Percentiles rank a stretch among this genome's conserved stretches.
phyloP scores from a whole-genome alignment of 2,113 vertebrate species.

The Bos indicus region DNA sequence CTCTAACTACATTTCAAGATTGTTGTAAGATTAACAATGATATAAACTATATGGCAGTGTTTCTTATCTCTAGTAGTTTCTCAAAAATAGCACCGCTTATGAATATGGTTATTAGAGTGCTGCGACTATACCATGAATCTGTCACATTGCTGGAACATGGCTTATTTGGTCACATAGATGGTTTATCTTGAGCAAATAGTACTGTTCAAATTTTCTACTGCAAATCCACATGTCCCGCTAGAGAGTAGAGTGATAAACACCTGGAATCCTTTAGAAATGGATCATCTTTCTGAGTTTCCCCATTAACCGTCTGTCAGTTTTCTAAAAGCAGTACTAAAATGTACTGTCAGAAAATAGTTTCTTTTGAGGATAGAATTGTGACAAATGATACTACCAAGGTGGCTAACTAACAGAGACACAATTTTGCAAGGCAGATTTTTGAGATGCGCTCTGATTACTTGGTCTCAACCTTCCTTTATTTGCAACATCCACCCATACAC shows the following conservation, averaged over 20 bases:
- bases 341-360: neutral
- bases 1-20: neutral
- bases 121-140: neutral
- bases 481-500: neutral
- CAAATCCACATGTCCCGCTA: neutral
- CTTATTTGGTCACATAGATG: neutral
- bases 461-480: neutral
- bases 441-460: constrained; percentile 4
- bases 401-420: neutral
- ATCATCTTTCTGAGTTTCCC: neutral
- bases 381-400: neutral
- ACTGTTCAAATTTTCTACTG: constrained; percentile 4
- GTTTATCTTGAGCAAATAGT: neutral
- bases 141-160: neutral
- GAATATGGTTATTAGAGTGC: neutral
- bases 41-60: neutral
- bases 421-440: neutral
- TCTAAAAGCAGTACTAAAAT: constrained; percentile 19
- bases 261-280: neutral
- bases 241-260: neutral
- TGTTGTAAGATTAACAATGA: neutral
- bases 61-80: neutral
- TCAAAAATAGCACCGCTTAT: neutral
- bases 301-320: neutral
- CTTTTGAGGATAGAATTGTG: neutral